A percentile compares a stretch with the other conserved stretches of the same genome.
Evolutionary conservation across 2,113 vertebrate species (phyloP).

Genomic region (Capreolus pygargus): DNA sequence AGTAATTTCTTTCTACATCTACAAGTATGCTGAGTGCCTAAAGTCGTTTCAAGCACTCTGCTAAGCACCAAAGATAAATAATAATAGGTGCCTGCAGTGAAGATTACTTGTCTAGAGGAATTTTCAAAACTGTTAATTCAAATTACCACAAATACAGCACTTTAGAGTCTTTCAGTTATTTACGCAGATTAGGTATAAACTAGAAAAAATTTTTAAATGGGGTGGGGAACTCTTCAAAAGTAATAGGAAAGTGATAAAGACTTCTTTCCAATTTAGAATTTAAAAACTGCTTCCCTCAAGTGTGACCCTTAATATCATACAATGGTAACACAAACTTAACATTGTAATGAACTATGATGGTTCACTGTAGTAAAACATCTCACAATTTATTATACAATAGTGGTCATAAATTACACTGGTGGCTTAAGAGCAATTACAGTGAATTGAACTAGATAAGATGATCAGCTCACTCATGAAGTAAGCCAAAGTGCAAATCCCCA

Average conservation of each 20-base stretch:
- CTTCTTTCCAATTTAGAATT: neutral
- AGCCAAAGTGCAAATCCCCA: neutral
- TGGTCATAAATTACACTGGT: neutral
- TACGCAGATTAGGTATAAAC: neutral
- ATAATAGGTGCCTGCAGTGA: neutral
- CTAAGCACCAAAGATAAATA: neutral
- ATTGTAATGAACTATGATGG: neutral
- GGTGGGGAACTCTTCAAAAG: neutral
- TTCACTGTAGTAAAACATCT: neutral
- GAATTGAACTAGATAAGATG: neutral
- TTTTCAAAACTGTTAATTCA: neutral
- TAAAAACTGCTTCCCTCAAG: conserved; percentile 5
- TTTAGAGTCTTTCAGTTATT: neutral
- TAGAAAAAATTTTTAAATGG: neutral
- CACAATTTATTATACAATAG: neutral
- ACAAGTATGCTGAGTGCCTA: neutral
- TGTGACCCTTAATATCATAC: neutral
- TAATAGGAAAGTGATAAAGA: neutral
- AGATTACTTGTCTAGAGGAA: neutral
- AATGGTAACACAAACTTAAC: neutral
- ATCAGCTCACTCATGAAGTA: neutral
- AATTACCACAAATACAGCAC: neutral
- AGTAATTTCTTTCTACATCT: neutral
- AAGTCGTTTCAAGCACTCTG: neutral
- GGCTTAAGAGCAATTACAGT: neutral